Conservation (phyloP, 1,140 invertebrate species). For the Scaptodrosophila lebanonensis region DNA sequence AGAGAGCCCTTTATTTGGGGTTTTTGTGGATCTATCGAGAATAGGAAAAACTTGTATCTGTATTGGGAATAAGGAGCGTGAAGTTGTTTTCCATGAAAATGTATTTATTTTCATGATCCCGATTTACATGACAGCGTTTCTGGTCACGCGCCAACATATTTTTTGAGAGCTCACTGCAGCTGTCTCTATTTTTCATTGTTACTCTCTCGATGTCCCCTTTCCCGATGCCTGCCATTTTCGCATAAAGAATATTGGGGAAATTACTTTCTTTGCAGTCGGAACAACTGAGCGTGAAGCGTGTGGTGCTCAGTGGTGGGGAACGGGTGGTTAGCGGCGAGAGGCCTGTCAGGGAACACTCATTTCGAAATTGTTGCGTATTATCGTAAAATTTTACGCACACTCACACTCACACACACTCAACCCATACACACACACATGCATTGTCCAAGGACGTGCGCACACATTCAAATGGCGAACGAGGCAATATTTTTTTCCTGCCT, state of each 20-base stretch:
- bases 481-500: conserved; percentile 5
- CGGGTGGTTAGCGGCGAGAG: conserved; percentile 32
- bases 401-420: conserved; percentile 13
- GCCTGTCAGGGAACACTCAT: conserved; percentile 57
- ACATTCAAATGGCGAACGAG: conserved; percentile 42
- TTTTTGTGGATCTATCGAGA: too few species aligned
- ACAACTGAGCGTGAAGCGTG: not conserved
- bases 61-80: too few species aligned
- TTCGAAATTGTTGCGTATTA: conserved; percentile 71
- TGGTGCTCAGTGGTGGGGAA: too few species aligned
- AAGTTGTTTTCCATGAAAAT: too few species aligned
- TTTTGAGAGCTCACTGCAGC: not conserved
- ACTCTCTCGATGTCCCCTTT: not conserved
- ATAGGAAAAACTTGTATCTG: too few species aligned
- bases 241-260: conserved; percentile 71
- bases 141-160: too few species aligned
- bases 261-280: conserved; percentile 68
- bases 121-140: too few species aligned
- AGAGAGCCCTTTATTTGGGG: too few species aligned
- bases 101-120: too few species aligned
- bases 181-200: not conserved
- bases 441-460: conserved; percentile 40
- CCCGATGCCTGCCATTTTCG: conserved; percentile 1
- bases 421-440: not conserved
- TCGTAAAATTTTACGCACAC: conserved; percentile 68